Evolutionary conservation across 2,888 invertebrate species (phyloP), one percentile per base, ranked within the genome.

Genomic region (Geophilus truncorum): DNA sequence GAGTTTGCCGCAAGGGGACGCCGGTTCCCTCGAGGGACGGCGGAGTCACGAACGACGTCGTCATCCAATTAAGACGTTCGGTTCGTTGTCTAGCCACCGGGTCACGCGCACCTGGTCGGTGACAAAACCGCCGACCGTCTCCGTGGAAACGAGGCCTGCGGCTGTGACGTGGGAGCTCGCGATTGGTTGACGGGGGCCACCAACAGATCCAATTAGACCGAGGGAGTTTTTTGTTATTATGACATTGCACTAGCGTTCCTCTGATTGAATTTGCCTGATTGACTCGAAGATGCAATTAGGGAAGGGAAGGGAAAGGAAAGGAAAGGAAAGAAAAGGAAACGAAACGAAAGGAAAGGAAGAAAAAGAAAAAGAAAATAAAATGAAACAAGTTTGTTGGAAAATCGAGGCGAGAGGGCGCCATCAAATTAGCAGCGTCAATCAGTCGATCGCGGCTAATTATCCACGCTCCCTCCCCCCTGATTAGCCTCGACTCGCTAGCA

Each of bases 51-150:
- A 57, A 21, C 57, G 23, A 57, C 57, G n/a, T 18, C 57, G 57
- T 57, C 57, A 57, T 57, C 57, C 57, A 57, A 57, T 57, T 57
- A 57, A 57, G 57, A 57, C 23, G 57, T 57, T 18, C 15, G 57
- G 36, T 40, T 40, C 36, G 36, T 40, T 40, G 36, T 40, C 36
- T 40, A 40, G 36, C 36, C 36, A 40, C 23, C 57, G 23, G 57
- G 57, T 57, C 57, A 57, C 57, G 57, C 57, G 57, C 57, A 57
- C 57, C 57, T 57, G 57, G 57, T 57, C 57, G 57, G 57, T 57
- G 57, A 57, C 57, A 57, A 57, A 57, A 57, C 57, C 57, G 36
- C 36, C 36, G 36, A 40, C 36, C n/a, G 57, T 57, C 23, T 21
- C 57, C 23, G 18, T 57, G 23, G 57, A 57, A 57, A 57, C 57